Evolutionary conservation across 2,113 vertebrate genomes (phyloP), one percentile per base, ranked within the genome.

Genomic region (Pimephales promelas): DNA sequence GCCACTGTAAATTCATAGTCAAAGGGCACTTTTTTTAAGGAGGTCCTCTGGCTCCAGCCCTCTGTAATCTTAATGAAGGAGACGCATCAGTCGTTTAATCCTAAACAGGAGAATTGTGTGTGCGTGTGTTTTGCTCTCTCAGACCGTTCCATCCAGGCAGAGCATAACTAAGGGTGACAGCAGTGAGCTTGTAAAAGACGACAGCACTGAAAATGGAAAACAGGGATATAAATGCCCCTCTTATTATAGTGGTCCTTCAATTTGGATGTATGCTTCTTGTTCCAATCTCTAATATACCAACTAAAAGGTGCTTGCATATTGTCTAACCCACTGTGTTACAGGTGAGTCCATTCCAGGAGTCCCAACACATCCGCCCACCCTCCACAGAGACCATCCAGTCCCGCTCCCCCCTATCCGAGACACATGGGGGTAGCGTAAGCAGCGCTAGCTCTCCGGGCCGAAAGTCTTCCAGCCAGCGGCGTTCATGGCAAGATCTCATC

Each of bases 401-500:
- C 0, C 97, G 96, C 73, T 98, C 97, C 0, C 98, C 98, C 0
- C 97, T 94, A 77, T 90, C 94, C 0, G 97, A 98, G 89, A 86
- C 87, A 74, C 94, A 87, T 31, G 94, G 91, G 0, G 94, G 94
- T 4, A 95, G 94, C 85, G 74, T 89, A 88, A 94, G 91, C 0
- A 88, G 90, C 22, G 89, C 91, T 16, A 89, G 96, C 86, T 98
- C 97, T 0, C 95, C 97, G 0, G 94, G 96, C 47, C 95, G 95
- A 87, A 98, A 97, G 92, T 93, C 95, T 0, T 94, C 95, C 73
- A 95, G 94, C 90, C 97, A 97, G 90, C 92, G 96, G 82, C 96
- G 97, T 86, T 99, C 98, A 16, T 99, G 98, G 98, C 98, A 98
- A 86, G 97, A 98, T 93, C 96, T 98, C 92, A 97, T 98, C 81